phyloP scores from a whole-genome alignment of 2,113 vertebrate genomes.

The Toxotes jaculatrix region DNA sequence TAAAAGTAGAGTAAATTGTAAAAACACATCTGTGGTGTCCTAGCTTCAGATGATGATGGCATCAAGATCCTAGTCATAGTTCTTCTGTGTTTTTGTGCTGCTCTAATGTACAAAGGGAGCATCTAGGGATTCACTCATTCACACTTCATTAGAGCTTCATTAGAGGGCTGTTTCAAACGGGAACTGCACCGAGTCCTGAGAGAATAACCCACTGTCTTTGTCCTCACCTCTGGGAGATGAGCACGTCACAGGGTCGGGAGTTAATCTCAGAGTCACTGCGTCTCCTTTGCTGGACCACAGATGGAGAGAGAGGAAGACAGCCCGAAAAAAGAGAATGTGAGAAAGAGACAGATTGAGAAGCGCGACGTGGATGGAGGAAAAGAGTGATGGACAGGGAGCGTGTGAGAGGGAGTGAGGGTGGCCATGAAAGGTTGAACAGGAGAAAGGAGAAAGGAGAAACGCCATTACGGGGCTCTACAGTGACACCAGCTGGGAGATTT shows the following conservation, averaged over 20 bases:
- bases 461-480: constrained; percentile 75
- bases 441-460: constrained; percentile 64
- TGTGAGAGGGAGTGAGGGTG: constrained; percentile 61
- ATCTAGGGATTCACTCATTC: constrained; percentile 70
- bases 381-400: constrained; percentile 62
- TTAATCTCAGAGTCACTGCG: constrained; percentile 89
- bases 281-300: constrained; percentile 86
- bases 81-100: constrained; percentile 6
- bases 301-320: constrained; percentile 20
- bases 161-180: constrained; percentile 62
- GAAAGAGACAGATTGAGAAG: constrained; percentile 33
- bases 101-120: constrained; percentile 44
- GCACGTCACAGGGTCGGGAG: constrained; percentile 89
- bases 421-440: constrained; percentile 75
- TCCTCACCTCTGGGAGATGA: constrained; percentile 88
- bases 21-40: not conserved
- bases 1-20: no score
- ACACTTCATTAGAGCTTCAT: constrained; percentile 82
- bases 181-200: constrained; percentile 45
- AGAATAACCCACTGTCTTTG: constrained; percentile 63
- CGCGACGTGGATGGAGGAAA: constrained; percentile 38
- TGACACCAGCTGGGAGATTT: constrained; percentile 81
- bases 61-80: constrained; percentile 1
- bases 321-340: constrained; percentile 21
- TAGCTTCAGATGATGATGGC: not conserved